Conservation (phyloP, 2,888 invertebrate genomes). For the Ischnus inquisitorius region DNA sequence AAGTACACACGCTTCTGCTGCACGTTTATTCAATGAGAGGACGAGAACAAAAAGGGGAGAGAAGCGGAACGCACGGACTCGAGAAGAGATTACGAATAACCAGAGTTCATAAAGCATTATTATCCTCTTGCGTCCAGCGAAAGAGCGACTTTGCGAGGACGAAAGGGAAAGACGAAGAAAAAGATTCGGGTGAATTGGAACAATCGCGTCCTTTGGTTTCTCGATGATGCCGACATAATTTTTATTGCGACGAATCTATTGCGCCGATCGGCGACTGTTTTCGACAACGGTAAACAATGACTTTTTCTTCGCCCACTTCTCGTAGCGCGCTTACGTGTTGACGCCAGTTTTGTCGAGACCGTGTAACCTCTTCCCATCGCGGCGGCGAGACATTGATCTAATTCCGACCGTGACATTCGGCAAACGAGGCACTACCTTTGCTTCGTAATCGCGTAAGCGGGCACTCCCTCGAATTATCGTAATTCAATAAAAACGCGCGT, state of each 20-base stretch:
- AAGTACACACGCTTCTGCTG: neutral
- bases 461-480: neutral
- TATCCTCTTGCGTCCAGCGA: constrained; percentile 26
- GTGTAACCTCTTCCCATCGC: neutral
- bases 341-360: constrained; percentile 1
- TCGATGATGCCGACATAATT: constrained; percentile 20
- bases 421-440: neutral
- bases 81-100: constrained; percentile 14
- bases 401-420: constrained; percentile 62
- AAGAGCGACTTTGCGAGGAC: neutral
- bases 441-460: constrained; percentile 17
- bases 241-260: neutral
- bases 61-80: neutral
- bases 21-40: constrained; percentile 40
- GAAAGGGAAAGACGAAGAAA: neutral
- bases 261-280: neutral
- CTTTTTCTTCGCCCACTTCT: neutral
- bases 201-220: neutral
- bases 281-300: neutral
- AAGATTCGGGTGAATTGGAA: neutral
- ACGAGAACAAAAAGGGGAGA: neutral
- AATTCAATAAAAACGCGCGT: neutral
- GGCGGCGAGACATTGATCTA: constrained; percentile 53
- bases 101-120: constrained; percentile 34
- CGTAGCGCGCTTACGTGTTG: neutral